Base-by-base conservation (phyloP, 1,140 invertebrate species). In the Psilanteris sp. region DNA sequence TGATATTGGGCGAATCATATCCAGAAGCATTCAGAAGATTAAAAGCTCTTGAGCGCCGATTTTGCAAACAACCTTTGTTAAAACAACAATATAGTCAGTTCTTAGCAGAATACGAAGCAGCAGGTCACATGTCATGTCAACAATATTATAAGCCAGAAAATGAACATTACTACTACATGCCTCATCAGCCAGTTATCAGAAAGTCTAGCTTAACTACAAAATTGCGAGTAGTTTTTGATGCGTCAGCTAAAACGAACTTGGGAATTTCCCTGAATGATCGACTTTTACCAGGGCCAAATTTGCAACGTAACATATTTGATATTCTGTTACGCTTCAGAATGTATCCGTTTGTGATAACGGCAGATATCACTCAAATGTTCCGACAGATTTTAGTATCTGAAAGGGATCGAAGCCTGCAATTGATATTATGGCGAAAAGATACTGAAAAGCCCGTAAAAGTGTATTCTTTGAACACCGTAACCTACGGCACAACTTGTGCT, bases 61-160 rank as follows among this genome's bases (percentile, higher is more conserved):
- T 54, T 0, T 1, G 10, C 3, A 34, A 29, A n/a, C 1, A 55
- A 1, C 22, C 39, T 7, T 10, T 36, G 14, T 8, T 37, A 10
- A 39, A 36, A 11, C 1, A 43, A 11, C 41, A 55, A 3, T 70
- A 67, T 34, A 4, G 4, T 2, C 14, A 31, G 4, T 68, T 67
- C 11, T 9, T 68, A 4, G 18, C 4, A 10, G 41, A 57, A 0
- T 48, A 57, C 13, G 13, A 41, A n/a, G n/a, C 7, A 7, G 4
- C 22, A n/a, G 3, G 8, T 1, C 48, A 54, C 13, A 44, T 54
- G 48, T 31, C 52, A 0, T 2, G n/a, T 1, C 9, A 8, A 1
- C 0, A 2, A 27, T 3, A 3, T 7, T 2, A 29, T 29, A 1
- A 29, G 10, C 27, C 9, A 29, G 27, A 29, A 20, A 20, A 2